Evolutionary conservation across 2,888 invertebrate species (phyloP), one percentile per base, ranked within the genome.

Genomic region (Teleogryllus oceanicus): DNA sequence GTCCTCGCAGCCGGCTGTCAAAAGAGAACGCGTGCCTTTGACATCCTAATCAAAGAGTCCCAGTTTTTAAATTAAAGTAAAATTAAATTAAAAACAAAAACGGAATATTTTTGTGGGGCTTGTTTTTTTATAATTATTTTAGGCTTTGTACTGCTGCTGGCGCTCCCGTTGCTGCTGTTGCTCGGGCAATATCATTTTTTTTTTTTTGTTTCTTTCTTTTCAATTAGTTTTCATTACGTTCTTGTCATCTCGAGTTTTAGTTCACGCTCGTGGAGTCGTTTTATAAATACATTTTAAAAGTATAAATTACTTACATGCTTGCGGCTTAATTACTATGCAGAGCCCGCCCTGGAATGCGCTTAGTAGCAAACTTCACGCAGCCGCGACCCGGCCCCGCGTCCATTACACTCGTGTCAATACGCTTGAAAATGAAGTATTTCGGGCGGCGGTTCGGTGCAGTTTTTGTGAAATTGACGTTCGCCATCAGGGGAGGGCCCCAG

Each of bases 1-100:
- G 62, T n/a, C 62, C 62, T 62, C 62, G 16, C n/a, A 62, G 13
- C 62, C 62, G 62, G 62, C 62, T 62, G 62, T 62, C 62, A 62
- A 62, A 62, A 62, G 62, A 62, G 62, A 62, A 62, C 62, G 62
- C 62, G n/a, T 62, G 62, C 62, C 62, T 62, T 62, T 62, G 62
- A 62, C 62, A 62, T 62, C 62, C 62, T 62, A 62, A 62, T 62
- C 62, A 62, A 62, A 62, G 62, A 62, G 62, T 62, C 62, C 62
- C 62, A 62, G 62, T 62, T 62, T 62, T 62, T 62, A 62, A 62
- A 62, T 62, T 62, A 62, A 62, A 62, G 62, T 62, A 62, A 62
- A 62, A 62, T 62, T 62, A 62, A 62, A 62, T 62, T 62, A 62
- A 62, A 62, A 62, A 62, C 62, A 62, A 62, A 62, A 62, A 62